Evolutionary conservation across 2,888 invertebrate genomes (phyloP), one percentile per base, ranked within the genome.

Genomic region (Slavum lentiscoides): DNA sequence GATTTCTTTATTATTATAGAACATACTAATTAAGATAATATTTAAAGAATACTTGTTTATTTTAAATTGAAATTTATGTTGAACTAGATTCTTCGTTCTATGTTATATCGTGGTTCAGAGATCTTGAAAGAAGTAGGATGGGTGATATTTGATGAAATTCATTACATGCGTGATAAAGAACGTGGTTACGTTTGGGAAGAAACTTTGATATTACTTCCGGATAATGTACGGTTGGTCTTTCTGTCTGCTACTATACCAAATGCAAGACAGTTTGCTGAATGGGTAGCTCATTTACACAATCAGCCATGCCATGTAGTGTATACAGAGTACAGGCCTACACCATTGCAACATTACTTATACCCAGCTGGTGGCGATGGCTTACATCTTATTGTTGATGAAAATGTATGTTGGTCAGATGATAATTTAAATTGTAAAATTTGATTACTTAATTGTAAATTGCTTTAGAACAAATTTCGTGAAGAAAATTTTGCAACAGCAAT

Each of bases 111-210:
- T 86, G 99, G 99, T 72, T 97, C 97, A 61, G 98, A 99, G 89
- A 92, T 99, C 37, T 98, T 98, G 94, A 90, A 98, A 82, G 99
- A 99, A 90, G 98, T 99, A 0, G 98, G 98, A 73, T 99, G 99
- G 99, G 99, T 99, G 1, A 90, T 99, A 76, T 99, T 99, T 88
- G 99, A 99, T 86, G 99, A 99, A 88, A 99, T 99, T 85, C 99
- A 99, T 88, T 99, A 99, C 86, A 99, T 99, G 99, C 91, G 99
- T 85, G 98, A 99, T 86, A 98, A 98, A 88, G 98, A 99, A 87
- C 90, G 99, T 85, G 99, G 99, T 74, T 98, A 99, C 13, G 98
- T 99, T 1, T 99, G 99, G 99, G 97, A 98, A 89, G 99, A 99
- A 88, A 98, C 98, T 0, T 90, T 99, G 58, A 99, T 99, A 85